Evolutionary conservation across 2,797 vertebrate species (phyloP), one percentile per base, ranked within the genome.

Genomic region (Acipenser transmontanus): DNA sequence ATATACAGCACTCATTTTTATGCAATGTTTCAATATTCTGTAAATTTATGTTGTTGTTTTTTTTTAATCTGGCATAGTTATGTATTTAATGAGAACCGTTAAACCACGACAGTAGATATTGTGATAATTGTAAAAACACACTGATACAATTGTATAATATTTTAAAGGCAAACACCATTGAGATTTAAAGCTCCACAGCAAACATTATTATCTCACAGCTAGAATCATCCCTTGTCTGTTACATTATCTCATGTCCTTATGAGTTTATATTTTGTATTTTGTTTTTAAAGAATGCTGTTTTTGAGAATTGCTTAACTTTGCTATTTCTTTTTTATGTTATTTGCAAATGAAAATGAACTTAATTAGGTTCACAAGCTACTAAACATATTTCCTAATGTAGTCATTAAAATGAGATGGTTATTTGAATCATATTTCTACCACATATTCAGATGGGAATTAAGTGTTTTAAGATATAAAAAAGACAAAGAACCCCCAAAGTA

Each of bases 201-300:
- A 17, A 17, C 17, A 34, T 34, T 72, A 73, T 71, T 72, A 71
- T 70, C 77, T 80, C 86, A 76, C 88, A 89, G 87, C 77, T 77
- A 82, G 85, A 87, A 84, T 85, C 79, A 72, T 85, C 74, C 72
- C 68, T 64, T 80, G 78, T 84, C 82, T 86, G 78, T 75, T 80
- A 76, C 68, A 81, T 84, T 82, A 73, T 78, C 82, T 74, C 71
- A 66, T 75, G 70, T 82, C 80, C 79, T 72, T 68, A 17, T 17
- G 17, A 17, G 1, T 17, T 1, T 17, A 17, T 17, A 17, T 17
- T 17, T 17, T 17, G 17, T 17, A 17, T 17, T 80, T 80, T 81
- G 68, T 61, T 6, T 81, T 74, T 66, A 62, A 69, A 54, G 6
- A 65, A 61, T 50, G 75, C 77, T 74, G 9, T 73, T 77, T 73